Conservation (phyloP, 2,888 invertebrate genomes). For the Andrena hattorfiana region DNA sequence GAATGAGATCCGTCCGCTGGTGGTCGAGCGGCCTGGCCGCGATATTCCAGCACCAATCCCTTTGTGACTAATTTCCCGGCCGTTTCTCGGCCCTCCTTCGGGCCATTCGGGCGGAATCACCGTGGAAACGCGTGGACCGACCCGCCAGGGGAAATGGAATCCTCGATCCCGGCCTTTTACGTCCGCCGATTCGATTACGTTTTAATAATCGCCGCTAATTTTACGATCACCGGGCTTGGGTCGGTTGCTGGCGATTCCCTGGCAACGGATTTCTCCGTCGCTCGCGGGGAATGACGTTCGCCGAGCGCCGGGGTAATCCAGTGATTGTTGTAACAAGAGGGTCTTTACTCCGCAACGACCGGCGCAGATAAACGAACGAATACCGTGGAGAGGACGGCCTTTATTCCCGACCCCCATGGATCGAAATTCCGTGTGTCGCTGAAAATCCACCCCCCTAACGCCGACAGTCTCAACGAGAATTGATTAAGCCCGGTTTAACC, state of each 20-base stretch:
- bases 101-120: slow-evolving; percentile 29
- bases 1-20: slow-evolving; percentile 41
- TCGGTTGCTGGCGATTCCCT: too few species aligned
- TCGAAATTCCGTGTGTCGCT: slow-evolving; percentile 16
- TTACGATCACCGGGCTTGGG: slow-evolving; percentile 1
- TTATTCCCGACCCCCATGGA: neutral
- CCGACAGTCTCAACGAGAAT: slow-evolving; percentile 66
- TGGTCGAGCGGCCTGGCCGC: slow-evolving; percentile 11
- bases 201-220: slow-evolving; percentile 17
- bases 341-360: too few species aligned
- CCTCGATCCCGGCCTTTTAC: slow-evolving; percentile 13
- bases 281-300: neutral
- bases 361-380: neutral
- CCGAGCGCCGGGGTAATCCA: slow-evolving; percentile 1
- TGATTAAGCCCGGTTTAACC: slow-evolving; percentile 76
- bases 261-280: too few species aligned
- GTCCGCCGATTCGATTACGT: slow-evolving; percentile 8
- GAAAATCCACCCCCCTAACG: slow-evolving; percentile 25
- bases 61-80: slow-evolving; percentile 59
- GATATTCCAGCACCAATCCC: slow-evolving; percentile 40
- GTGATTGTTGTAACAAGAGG: neutral
- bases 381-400: neutral
- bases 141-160: slow-evolving; percentile 26
- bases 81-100: slow-evolving; percentile 12
- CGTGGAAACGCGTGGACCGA: slow-evolving; percentile 32